Base-by-base conservation (phyloP, 2,888 invertebrate species). In the Sthenelais limicola region DNA sequence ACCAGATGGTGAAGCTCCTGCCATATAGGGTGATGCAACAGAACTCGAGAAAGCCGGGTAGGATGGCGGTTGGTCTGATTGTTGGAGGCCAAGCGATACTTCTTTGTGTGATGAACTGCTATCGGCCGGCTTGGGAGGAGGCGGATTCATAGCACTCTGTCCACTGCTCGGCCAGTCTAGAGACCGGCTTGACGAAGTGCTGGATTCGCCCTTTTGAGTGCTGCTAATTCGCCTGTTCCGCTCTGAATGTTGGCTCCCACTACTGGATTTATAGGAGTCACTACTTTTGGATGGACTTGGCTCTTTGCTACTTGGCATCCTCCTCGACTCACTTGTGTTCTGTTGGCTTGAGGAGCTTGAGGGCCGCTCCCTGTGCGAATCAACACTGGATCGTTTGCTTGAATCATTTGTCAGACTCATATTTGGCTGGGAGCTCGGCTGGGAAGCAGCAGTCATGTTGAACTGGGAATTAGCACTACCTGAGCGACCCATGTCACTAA, bases 41-140 rank as follows among this genome's bases (percentile, higher is more conserved):
- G 62, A 35, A 18, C 62, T 62, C 24, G 62, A 38, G 38, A 62
- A 62, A 43, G 38, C 38, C 24, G 62, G 62, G 62, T 62, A 62
- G 38, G 62, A 62, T 21, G 62, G 62, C 15, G 62, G 26, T 21
- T 62, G 62, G 35, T 62, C 62, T 18, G 12, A 9, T 26, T 62
- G 62, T 18, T 12, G 62, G 7, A 26, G 12, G 15, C 33, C 15
- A 24, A 43, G 62, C 4, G 24, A 35, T 9, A 62, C 21, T 9
- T 62, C 62, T 18, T 62, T 62, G 24, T 38, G 38, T 1, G 62
- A 62, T 9, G 62, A 38, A 26, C 38, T 43, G 24, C 38, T 62
- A 24, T 62, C 62, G 1, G 26, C 15, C 4, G 62, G 62, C 9
- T 62, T 62, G 28, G 56, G 5, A 2, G 26, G 28, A 28, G 28